Conservation (phyloP, 2,888 invertebrate species). For the Lycocerus yunnanus region DNA sequence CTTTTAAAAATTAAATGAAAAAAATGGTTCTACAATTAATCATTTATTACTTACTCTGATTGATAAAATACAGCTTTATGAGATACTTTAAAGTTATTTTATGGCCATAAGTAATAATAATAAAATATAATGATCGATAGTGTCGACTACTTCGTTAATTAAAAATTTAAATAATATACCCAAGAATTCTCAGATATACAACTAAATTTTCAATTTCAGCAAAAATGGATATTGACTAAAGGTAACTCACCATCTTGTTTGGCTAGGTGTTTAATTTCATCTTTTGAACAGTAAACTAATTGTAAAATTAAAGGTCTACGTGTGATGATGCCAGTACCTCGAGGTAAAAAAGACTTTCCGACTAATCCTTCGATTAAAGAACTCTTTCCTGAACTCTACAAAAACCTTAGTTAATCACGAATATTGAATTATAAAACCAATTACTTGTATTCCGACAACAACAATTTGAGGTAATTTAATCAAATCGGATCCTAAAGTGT, state of each 20-base stretch:
- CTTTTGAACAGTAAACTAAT: slow-evolving; percentile 87
- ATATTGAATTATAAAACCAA: slow-evolving; percentile 5
- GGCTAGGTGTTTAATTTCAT: slow-evolving; percentile 84
- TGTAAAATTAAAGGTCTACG: slow-evolving; percentile 93
- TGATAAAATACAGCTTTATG: no score
- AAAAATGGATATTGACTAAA: no score
- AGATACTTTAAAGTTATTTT: no score
- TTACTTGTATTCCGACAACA: slow-evolving; percentile 97
- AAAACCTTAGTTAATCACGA: slow-evolving; percentile 22
- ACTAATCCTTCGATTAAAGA: slow-evolving; percentile 99
- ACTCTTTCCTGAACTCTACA: slow-evolving; percentile 98
- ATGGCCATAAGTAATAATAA: no score
- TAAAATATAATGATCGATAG: no score
- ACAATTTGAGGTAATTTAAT: slow-evolving; percentile 98
- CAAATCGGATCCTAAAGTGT: slow-evolving; percentile 95
- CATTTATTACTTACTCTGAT: no score
- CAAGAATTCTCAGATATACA: no score
- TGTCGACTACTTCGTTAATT: no score
- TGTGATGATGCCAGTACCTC: slow-evolving; percentile 97
- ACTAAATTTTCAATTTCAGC: neutral
- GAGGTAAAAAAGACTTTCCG: slow-evolving; percentile 94
- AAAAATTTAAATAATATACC: no score
- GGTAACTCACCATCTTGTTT: slow-evolving; percentile 77
- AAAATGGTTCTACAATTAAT: no score
- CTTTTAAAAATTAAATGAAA: no score